These are phyloP conservation scores for Neodiprion virginianus DNA, from an alignment of 1,140 invertebrate species.

Conservation along the genomic window DNA sequence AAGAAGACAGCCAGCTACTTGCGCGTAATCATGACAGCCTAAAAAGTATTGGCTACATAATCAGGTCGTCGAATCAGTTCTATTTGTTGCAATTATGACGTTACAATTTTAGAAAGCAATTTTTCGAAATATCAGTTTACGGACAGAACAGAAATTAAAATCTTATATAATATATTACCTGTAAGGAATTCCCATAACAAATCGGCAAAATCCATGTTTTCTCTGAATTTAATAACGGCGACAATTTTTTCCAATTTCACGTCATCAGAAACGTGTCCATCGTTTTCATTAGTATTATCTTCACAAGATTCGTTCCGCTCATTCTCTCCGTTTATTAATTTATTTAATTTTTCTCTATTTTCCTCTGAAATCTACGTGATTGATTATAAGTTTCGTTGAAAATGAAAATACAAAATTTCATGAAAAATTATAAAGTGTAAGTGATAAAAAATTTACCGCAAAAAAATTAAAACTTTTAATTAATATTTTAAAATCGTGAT, in stretches of 20 bases:
- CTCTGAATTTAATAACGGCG: constrained; percentile 33
- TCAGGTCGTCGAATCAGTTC: constrained; percentile 7
- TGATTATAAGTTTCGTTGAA: constrained; percentile 29
- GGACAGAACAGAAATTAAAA: background rate
- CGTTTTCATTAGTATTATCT: constrained; percentile 13
- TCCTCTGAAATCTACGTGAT: constrained; percentile 22
- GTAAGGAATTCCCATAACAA: constrained; percentile 49
- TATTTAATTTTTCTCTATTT: constrained; percentile 35
- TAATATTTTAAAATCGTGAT: no score
- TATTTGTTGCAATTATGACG: constrained; percentile 23
- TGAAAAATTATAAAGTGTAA: background rate
- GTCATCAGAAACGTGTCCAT: constrained; percentile 21
- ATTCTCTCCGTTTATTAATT: constrained; percentile 38
- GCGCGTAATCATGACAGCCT: constrained; percentile 33
- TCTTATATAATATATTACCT: constrained; percentile 26
- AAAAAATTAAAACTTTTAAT: background rate
- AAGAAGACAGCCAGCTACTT: constrained; percentile 42
- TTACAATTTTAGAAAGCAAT: background rate
- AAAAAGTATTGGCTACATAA: constrained; percentile 13
- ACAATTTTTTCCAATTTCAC: constrained; percentile 36
- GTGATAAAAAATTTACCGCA: constrained; percentile 5
- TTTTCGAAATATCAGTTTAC: background rate
- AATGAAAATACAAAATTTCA: constrained; percentile 9
- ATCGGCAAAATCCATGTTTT: constrained; percentile 51
- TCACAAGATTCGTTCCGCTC: constrained; percentile 24